Evolutionary conservation across 2,113 vertebrate genomes (phyloP).

Genomic region (Epinephelus cyanopodus): DNA sequence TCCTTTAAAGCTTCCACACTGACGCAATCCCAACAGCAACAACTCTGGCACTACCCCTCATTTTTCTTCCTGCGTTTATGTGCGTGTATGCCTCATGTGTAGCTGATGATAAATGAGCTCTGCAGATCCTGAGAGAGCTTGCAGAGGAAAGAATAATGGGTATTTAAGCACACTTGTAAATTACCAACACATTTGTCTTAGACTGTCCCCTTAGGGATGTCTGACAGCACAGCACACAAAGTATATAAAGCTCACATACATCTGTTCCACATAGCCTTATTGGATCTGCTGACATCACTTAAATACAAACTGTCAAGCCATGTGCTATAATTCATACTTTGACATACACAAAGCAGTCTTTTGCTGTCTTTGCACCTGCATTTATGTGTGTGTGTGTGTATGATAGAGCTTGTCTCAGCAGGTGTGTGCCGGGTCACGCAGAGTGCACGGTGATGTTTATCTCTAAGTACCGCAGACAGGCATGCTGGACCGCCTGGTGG

Average conservation of each 20-base stretch:
- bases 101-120: constrained; percentile 76
- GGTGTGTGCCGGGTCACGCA: constrained; percentile 74
- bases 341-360: constrained; percentile 69
- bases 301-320: constrained; percentile 75
- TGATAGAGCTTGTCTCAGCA: constrained; percentile 59
- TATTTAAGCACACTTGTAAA: constrained; percentile 84
- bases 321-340: constrained; percentile 65
- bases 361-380: constrained; percentile 65
- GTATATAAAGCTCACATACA: constrained; percentile 78
- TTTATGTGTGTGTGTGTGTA: constrained; percentile 24
- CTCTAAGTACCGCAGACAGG: constrained; percentile 67
- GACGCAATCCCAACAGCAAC: constrained; percentile 51
- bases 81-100: constrained; percentile 49
- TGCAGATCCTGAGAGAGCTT: constrained; percentile 71
- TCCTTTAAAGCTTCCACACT: constrained; percentile 57
- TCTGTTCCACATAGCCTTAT: constrained; percentile 76
- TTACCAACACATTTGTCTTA: constrained; percentile 83
- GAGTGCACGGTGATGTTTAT: constrained; percentile 77
- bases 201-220: constrained; percentile 72
- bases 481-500: constrained; percentile 71
- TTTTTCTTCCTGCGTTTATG: constrained; percentile 64
- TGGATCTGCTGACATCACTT: constrained; percentile 78
- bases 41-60: constrained; percentile 38
- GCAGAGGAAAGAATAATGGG: constrained; percentile 80
- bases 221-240: constrained; percentile 74